Evolutionary conservation across 2,888 invertebrate species (phyloP).

Genomic region (Ophioninae sp.): DNA sequence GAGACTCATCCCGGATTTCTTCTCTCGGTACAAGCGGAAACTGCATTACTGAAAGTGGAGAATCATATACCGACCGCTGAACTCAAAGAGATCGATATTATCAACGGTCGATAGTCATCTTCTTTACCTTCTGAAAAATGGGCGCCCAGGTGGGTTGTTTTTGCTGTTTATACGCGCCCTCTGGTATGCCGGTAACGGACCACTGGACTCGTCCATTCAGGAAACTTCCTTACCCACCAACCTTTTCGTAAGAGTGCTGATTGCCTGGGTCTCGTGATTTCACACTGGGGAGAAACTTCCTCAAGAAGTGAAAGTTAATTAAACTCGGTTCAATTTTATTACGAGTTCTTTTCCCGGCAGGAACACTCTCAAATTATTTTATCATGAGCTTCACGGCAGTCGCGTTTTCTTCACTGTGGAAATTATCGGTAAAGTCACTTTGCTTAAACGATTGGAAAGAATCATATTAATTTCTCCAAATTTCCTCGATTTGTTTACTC

Average conservation of each 20-base stretch:
- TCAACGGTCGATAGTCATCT: neutral
- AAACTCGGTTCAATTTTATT: conserved; percentile 6
- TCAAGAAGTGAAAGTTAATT: conserved; percentile 42
- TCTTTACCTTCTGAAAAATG: conserved; percentile 9
- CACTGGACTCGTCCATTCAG: neutral
- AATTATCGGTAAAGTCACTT: neutral
- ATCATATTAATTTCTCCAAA: too few relatives aligned
- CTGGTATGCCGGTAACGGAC: neutral
- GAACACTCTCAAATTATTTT: neutral
- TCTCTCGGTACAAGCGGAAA: neutral
- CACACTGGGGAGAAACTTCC: conserved; percentile 1
- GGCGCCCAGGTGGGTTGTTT: neutral
- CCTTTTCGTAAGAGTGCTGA: neutral
- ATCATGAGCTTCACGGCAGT: neutral
- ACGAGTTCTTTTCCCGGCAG: neutral
- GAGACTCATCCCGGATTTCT: neutral
- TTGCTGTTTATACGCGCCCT: neutral
- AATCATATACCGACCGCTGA: neutral
- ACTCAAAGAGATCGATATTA: neutral
- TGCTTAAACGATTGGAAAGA: too few relatives aligned
- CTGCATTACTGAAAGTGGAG: conserved; percentile 2
- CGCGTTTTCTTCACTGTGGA: neutral
- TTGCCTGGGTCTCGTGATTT: neutral
- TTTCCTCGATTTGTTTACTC: too few relatives aligned
- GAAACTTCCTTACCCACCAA: conserved; percentile 27